Percentiles rank a stretch among this genome's conserved stretches.
phyloP scores from a whole-genome alignment of 2,888 invertebrate genomes.

The Ophioninae sp. region DNA sequence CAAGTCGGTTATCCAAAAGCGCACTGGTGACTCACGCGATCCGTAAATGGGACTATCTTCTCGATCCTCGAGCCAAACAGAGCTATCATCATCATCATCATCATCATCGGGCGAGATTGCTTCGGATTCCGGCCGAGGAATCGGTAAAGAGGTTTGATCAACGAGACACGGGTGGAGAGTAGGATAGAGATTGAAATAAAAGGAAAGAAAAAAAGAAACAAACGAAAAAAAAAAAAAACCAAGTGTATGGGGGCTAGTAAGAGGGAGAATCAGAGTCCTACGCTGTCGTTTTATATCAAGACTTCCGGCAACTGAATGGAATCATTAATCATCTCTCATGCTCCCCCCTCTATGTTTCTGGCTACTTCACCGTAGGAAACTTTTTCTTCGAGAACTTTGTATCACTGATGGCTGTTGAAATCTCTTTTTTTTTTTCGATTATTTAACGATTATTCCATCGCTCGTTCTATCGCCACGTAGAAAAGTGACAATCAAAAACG shows the following conservation, averaged over 20 bases:
- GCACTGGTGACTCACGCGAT: conserved; percentile 51
- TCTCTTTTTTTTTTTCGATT: too few species aligned
- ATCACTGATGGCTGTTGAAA: too few species aligned
- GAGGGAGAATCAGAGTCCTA: conserved; percentile 42
- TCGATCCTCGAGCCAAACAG: conserved; percentile 20
- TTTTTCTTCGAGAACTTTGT: too few species aligned
- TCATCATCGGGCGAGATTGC: conserved; percentile 33
- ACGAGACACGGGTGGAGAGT: too few species aligned
- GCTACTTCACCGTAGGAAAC: too few species aligned
- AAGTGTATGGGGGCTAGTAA: conserved; percentile 7
- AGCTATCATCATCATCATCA: conserved; percentile 19
- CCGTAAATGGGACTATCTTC: conserved; percentile 49
- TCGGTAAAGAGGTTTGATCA: conserved; percentile 31
- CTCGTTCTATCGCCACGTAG: too few species aligned
- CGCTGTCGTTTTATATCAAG: conserved; percentile 50
- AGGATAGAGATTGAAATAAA: not conserved
- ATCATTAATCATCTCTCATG: conserved; percentile 23
- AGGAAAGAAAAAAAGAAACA: conserved; percentile 13
- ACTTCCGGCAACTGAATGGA: conserved; percentile 56
- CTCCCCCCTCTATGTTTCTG: too few species aligned
- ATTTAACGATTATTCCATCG: too few species aligned
- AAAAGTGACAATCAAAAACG: too few species aligned
- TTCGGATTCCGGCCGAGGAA: conserved; percentile 55
- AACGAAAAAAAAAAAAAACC: conserved; percentile 13
- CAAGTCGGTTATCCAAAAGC: not conserved